A percentile compares a stretch with the other conserved stretches of the same genome.
These are phyloP conservation scores for Philhelius pedissequus DNA, from an alignment of 2,888 invertebrate species.

Conservation along the genomic window DNA sequence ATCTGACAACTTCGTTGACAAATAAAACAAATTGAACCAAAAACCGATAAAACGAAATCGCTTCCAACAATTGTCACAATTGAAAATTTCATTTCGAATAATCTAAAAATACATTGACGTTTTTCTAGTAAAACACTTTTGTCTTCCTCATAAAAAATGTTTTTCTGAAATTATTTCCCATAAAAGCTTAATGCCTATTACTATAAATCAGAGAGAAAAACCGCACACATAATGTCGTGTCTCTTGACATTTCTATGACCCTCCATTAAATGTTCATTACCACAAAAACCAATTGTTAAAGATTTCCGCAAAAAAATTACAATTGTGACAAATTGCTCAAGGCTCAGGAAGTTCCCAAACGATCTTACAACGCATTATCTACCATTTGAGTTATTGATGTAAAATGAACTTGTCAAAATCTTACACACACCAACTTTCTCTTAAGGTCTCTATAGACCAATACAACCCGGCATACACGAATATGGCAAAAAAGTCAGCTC, in stretches of 20 bases:
- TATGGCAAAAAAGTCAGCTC: constrained; percentile 35
- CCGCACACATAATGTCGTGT: background rate
- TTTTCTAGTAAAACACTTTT: no score
- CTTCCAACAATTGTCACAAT: no score
- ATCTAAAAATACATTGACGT: no score
- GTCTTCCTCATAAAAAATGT: background rate
- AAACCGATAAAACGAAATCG: no score
- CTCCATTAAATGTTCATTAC: background rate
- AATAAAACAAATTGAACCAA: no score
- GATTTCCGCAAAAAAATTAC: background rate
- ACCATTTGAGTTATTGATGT: constrained; percentile 39
- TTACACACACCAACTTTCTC: constrained; percentile 76
- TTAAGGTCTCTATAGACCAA: constrained; percentile 23
- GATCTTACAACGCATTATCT: background rate
- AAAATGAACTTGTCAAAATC: constrained; percentile 66
- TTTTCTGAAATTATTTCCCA: background rate
- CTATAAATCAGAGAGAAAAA: background rate
- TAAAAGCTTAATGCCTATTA: background rate
- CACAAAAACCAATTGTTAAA: background rate
- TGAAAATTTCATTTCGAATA: no score
- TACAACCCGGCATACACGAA: background rate
- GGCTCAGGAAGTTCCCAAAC: constrained; percentile 11
- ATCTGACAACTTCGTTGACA: no score
- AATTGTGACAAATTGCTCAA: constrained; percentile 32
- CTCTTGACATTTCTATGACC: background rate